Percentiles rank a stretch among this genome's conserved stretches.
These are phyloP conservation scores for Podarcis lilfordi DNA, from an alignment of 2,797 vertebrate genomes.

Conservation along the genomic window DNA sequence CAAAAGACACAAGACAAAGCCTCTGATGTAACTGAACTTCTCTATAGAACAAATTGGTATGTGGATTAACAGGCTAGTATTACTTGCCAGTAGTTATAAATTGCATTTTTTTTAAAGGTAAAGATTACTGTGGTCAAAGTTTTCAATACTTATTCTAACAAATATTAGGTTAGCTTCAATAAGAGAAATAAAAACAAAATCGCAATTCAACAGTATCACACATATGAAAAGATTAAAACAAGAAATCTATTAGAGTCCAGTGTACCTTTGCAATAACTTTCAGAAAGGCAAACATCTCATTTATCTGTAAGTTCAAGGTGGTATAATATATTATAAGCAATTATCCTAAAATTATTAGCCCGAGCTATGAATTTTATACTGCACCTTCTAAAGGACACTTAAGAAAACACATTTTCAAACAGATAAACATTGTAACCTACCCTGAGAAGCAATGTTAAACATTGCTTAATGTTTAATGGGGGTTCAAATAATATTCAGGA, in stretches of 20 bases:
- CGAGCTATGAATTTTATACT: conserved; percentile 1
- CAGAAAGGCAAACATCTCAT: neutral
- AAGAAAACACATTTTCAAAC: conserved; percentile 34
- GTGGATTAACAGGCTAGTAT: neutral
- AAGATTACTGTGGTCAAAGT: neutral
- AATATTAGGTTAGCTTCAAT: neutral
- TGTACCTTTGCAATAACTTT: neutral
- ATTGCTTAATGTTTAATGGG: conserved; percentile 47
- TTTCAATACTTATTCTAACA: neutral
- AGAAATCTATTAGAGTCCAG: neutral
- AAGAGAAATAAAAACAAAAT: neutral
- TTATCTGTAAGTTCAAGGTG: neutral
- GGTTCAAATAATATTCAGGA: conserved; percentile 46
- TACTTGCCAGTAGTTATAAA: conserved; percentile 16
- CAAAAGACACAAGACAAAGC: conserved; percentile 32
- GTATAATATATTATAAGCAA: neutral
- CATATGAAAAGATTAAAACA: neutral
- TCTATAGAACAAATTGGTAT: conserved; percentile 8
- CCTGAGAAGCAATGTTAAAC: conserved; percentile 32
- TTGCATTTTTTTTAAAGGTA: neutral
- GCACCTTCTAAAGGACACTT: conserved; percentile 32
- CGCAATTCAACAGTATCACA: neutral
- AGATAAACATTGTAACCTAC: conserved; percentile 16
- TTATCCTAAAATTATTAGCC: conserved; percentile 26
- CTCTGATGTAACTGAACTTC: conserved; percentile 32